Percentiles rank a stretch among this genome's conserved stretches.
Conservation (phyloP, 2,888 invertebrate genomes). For the Pandemis cinnamomeana region DNA sequence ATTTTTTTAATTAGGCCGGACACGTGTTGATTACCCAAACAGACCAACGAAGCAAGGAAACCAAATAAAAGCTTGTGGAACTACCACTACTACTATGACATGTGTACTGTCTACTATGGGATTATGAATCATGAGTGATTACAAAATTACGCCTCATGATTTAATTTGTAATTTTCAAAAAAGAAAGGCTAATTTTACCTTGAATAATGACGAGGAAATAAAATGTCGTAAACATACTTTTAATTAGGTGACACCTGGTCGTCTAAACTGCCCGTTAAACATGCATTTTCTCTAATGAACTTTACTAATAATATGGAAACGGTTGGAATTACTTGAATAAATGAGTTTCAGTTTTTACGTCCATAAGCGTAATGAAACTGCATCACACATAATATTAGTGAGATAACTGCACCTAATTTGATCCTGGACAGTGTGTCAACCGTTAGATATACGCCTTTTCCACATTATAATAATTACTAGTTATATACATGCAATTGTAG, state of each 20-base stretch:
- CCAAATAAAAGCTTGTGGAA: too few relatives aligned
- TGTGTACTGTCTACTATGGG: too few relatives aligned
- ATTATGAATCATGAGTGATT: too few relatives aligned
- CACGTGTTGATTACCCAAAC: too few relatives aligned
- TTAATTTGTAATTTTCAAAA: too few relatives aligned
- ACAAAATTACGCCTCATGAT: too few relatives aligned
- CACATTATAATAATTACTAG: constrained; percentile 8
- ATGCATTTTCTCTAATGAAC: not conserved
- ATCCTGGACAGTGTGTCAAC: constrained; percentile 3
- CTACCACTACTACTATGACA: too few relatives aligned
- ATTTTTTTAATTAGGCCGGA: too few relatives aligned
- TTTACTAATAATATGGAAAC: not conserved
- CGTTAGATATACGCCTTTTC: constrained; percentile 5
- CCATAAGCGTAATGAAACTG: not conserved
- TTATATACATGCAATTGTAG: not conserved
- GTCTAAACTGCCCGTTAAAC: not conserved
- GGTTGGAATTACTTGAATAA: not conserved
- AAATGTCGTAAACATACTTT: not conserved
- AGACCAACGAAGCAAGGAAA: too few relatives aligned
- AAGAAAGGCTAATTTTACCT: too few relatives aligned
- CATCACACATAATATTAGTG: not conserved
- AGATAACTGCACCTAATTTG: not conserved
- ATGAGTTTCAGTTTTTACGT: not conserved
- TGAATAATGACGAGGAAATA: not conserved
- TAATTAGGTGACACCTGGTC: not conserved